These are phyloP conservation scores for Spilarctia lutea DNA, from an alignment of 2,888 invertebrate genomes.

Conservation along the genomic window DNA sequence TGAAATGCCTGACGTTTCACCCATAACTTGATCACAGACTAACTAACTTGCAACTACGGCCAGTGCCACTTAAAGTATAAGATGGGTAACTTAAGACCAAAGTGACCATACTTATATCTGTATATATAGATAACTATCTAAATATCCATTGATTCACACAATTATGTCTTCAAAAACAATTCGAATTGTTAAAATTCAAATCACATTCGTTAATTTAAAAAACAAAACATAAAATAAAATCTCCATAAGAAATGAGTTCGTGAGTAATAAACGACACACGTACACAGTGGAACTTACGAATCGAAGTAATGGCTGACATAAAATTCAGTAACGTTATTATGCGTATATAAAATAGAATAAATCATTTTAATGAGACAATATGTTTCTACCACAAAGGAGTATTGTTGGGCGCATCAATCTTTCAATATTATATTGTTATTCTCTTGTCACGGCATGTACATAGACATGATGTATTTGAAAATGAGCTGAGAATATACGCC, in stretches of 20 bases:
- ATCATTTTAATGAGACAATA: constrained; percentile 44
- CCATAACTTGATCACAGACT: no score
- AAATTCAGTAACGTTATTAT: constrained; percentile 9
- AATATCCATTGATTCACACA: no score
- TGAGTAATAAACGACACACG: background rate
- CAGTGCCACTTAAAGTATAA: no score
- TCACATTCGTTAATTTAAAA: background rate
- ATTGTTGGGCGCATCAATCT: constrained; percentile 27
- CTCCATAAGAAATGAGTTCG: background rate
- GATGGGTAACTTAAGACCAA: no score
- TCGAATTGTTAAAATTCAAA: no score
- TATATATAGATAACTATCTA: no score
- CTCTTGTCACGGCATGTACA: constrained; percentile 15
- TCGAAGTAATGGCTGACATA: constrained; percentile 3
- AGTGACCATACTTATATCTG: no score
- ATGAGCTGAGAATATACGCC: background rate
- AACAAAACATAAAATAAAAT: background rate
- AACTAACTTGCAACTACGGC: no score
- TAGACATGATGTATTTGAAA: constrained; percentile 12
- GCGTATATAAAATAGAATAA: constrained; percentile 29
- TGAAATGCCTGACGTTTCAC: no score
- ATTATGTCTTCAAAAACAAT: no score
- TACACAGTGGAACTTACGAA: constrained; percentile 8
- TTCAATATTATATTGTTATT: constrained; percentile 21
- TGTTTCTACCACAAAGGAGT: constrained; percentile 16